Evolutionary conservation across 2,888 invertebrate genomes (phyloP), one percentile per base, ranked within the genome.

Genomic region (Diplazon laetatorius): DNA sequence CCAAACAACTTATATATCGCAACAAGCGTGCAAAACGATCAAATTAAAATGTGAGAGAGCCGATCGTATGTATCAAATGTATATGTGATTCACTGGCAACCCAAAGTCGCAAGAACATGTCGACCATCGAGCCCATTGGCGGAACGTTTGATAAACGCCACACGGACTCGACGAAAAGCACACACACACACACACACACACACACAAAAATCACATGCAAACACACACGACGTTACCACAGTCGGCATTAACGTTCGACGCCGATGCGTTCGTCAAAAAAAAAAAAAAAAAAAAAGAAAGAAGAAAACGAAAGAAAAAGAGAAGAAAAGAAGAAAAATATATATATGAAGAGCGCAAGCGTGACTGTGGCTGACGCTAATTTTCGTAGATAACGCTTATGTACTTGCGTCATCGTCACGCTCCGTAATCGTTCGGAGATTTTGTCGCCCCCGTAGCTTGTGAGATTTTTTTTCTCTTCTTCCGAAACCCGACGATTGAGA

Each of bases 301-400:
- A n/a, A n/a, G n/a, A n/a, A n/a, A n/a, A n/a, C n/a, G n/a, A n/a
- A n/a, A n/a, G n/a, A n/a, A n/a, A n/a, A n/a, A n/a, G n/a, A n/a
- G n/a, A n/a, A n/a, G n/a, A n/a, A n/a, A n/a, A n/a, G n/a, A n/a
- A n/a, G n/a, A n/a, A n/a, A n/a, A n/a, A n/a, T n/a, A n/a, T n/a
- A n/a, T n/a, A n/a, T n/a, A 65, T 39, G 65, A 72, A 76, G 14
- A 18, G 50, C 62, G 63, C n/a, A n/a, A 79, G 63, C 76, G 50
- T 68, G 68, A 76, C 62, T 76, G 71, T 62, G 76, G 65, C 73
- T 42, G 66, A 66, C 73, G 80, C 76, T 78, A 78, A 80, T 80
- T 78, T 80, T 78, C 48, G 66, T 50, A 73, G 78, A 80, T 80
- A 78, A 80, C 78, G 76, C 72, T 44, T 25, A 72, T 76, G n/a